Conservation (phyloP, 1,140 invertebrate genomes). For the Lasioglossum baleicum region DNA sequence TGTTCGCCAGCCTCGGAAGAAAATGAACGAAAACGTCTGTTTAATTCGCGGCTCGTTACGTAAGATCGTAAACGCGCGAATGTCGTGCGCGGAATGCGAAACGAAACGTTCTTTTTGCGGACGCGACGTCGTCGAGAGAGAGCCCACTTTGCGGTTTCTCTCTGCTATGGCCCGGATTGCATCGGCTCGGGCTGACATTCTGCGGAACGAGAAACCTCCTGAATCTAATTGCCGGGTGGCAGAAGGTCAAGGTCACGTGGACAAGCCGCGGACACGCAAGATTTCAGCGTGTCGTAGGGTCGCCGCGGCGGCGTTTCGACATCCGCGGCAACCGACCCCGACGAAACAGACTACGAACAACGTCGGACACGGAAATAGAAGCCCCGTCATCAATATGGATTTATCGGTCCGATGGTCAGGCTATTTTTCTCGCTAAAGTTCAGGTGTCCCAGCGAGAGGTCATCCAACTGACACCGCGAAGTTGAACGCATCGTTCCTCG, state of each 20-base stretch:
- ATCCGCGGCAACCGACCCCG: too few relatives aligned
- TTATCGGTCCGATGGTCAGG: neutral
- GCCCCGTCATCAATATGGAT: neutral
- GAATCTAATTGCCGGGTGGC: constrained; percentile 29
- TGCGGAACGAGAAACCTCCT: constrained; percentile 9
- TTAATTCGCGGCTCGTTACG: neutral
- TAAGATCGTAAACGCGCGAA: neutral
- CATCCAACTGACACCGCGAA: neutral
- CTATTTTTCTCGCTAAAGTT: neutral
- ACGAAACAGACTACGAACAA: too few relatives aligned
- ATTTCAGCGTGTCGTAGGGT: constrained; percentile 27
- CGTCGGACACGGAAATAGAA: neutral
- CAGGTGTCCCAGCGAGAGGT: neutral
- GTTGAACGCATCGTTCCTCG: neutral
- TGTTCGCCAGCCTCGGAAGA: neutral
- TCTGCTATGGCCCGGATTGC: neutral
- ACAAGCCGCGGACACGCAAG: constrained; percentile 19
- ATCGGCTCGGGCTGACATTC: neutral
- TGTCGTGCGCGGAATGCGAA: neutral
- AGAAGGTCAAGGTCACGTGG: constrained; percentile 43
- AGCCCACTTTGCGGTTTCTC: too few relatives aligned
- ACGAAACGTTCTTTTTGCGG: neutral
- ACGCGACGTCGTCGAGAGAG: too few relatives aligned
- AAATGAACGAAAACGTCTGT: neutral
- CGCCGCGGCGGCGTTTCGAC: neutral